Conservation (phyloP, 2,888 invertebrate species). For the Neoitamus cyanurus region DNA sequence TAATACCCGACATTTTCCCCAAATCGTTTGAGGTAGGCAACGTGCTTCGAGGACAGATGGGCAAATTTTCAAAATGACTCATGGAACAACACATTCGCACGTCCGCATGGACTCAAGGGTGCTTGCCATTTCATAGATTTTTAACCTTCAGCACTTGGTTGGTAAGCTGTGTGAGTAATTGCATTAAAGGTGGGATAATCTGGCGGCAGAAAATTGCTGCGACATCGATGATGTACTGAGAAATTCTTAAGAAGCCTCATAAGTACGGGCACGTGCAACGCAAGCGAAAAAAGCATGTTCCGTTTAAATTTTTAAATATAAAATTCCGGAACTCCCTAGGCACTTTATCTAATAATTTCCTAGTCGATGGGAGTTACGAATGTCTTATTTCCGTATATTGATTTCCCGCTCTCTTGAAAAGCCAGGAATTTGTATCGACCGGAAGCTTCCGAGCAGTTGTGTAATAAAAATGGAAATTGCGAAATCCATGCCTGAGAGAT, state of each 20-base stretch:
- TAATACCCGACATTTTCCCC: background rate
- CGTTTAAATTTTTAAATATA: background rate
- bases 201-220: background rate
- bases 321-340: background rate
- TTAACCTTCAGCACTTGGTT: background rate
- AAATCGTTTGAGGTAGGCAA: background rate
- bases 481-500: background rate
- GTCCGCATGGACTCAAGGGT: background rate
- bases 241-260: background rate
- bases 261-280: background rate
- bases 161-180: background rate
- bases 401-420: background rate
- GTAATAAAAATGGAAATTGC: background rate
- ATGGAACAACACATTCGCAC: background rate
- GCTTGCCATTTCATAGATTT: background rate
- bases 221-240: background rate
- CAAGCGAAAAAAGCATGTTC: background rate
- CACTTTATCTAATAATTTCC: background rate
- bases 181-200: conserved; percentile 22
- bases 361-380: background rate
- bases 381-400: background rate
- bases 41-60: background rate
- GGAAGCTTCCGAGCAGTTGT: background rate
- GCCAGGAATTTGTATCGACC: background rate
- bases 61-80: background rate